phyloP scores from a whole-genome alignment of 2,888 invertebrate species.

The Globia sparganii region DNA sequence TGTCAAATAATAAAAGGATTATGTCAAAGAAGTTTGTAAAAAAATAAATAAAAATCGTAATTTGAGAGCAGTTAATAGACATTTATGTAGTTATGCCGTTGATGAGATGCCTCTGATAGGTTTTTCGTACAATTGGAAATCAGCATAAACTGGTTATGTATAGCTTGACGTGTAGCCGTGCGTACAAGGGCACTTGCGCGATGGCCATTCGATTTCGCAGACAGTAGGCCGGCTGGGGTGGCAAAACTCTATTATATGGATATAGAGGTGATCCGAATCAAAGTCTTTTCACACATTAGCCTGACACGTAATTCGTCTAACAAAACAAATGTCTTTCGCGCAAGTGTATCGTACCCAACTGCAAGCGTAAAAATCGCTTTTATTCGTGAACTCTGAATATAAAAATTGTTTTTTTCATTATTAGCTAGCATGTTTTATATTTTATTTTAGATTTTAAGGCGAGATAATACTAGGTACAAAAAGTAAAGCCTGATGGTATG shows the following conservation, averaged over 20 bases:
- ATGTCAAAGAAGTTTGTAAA: no score
- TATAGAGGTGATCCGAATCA: no score
- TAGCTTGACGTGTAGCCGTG: no score
- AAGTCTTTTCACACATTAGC: background rate
- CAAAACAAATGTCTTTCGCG: background rate
- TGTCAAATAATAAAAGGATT: no score
- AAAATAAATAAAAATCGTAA: no score
- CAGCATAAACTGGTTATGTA: no score
- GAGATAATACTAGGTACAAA: conserved; percentile 27
- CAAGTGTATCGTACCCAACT: conserved; percentile 15
- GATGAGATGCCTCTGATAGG: no score
- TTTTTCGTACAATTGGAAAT: no score
- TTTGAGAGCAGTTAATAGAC: no score
- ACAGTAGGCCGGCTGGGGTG: background rate
- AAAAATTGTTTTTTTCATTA: background rate
- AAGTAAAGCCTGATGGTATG: conserved; percentile 15
- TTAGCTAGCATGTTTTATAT: background rate
- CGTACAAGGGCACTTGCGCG: background rate
- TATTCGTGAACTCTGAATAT: background rate
- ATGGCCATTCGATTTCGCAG: background rate
- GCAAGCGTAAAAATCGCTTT: conserved; percentile 10
- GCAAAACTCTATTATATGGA: background rate
- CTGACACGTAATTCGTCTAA: background rate
- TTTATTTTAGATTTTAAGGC: conserved; percentile 19
- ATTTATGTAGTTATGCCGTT: no score